Base-by-base conservation (phyloP, 1,140 invertebrate genomes). In the Euglossa dilemma region DNA sequence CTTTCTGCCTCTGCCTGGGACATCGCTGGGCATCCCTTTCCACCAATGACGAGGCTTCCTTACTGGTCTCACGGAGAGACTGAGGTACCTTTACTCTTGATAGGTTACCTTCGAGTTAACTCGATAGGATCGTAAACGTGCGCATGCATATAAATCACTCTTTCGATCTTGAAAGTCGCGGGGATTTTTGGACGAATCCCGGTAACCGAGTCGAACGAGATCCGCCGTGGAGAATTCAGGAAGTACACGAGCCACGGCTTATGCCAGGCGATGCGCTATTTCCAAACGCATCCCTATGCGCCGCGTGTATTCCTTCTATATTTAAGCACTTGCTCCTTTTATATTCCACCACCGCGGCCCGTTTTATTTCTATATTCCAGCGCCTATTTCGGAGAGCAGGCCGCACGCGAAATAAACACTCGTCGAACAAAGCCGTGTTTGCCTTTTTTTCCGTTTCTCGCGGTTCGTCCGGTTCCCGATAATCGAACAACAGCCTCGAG, bases 51-150 rank as follows among this genome's bases (percentile, higher is more conserved):
- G 87, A 73, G 69, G 87, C 88, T 85, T 90, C 89, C 83, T 89
- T 90, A 72, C 71, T 85, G 84, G 84, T 88, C 85, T 86, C 85
- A 67, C 78, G 76, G 87, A 86, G 84, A 89, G 78, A 76, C 71
- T 64, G 78, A 57, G 72, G 72, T 85, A 81, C 83, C 83, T 85
- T 88, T 88, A 88, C 83, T 88, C 78, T 80, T 79, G 83, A 85
- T 88, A 88, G 86, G 87, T 85, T 88, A 88, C 87, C 87, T 88
- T 88, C 86, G 74, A 88, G 86, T 88, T 88, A 88, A 88, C 87
- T 88, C 87, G 86, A 88, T 83, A 88, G 84, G 69, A 75, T 79
- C 83, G 75, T 87, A 80, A 87, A 87, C 70, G 85, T 75, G 85
- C 76, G 72, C 82, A 47, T 86, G 82, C 82, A 75, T 80, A 86